phyloP scores from a whole-genome alignment of 1,140 invertebrate genomes.

The Ylistrum balloti region DNA sequence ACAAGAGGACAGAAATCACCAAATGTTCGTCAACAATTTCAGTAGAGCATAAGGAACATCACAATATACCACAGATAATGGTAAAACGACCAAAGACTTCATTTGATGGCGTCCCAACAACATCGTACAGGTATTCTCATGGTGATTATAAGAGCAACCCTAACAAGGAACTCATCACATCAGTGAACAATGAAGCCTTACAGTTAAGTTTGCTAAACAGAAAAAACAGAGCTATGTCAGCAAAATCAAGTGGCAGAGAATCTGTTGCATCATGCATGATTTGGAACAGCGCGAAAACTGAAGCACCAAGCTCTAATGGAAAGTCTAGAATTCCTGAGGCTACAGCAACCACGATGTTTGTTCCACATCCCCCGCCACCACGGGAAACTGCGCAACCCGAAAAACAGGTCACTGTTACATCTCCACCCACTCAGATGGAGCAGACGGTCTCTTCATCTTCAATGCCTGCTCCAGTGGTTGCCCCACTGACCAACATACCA shows the following conservation, averaged over 20 bases:
- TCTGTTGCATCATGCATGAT: conserved; percentile 77
- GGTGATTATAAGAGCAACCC: conserved; percentile 66
- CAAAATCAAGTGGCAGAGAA: conserved; percentile 66
- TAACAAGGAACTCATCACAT: conserved; percentile 71
- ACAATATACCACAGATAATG: conserved; percentile 66
- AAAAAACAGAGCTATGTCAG: conserved; percentile 70
- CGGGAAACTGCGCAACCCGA: conserved; percentile 42
- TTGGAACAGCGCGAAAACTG: conserved; percentile 67
- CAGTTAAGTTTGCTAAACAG: conserved; percentile 70
- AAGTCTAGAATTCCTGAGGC: conserved; percentile 51
- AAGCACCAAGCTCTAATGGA: conserved; percentile 45
- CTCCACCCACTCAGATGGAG: conserved; percentile 41
- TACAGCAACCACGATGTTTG: conserved; percentile 56
- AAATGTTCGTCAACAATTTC: conserved; percentile 15
- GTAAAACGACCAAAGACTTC: conserved; percentile 75
- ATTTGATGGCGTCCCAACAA: conserved; percentile 75
- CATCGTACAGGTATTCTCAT: conserved; percentile 78
- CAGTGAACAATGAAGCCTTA: conserved; percentile 74
- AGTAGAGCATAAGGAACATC: conserved; percentile 25
- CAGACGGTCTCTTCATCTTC: conserved; percentile 48
- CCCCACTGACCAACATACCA: background rate
- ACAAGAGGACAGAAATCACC: conserved; percentile 37
- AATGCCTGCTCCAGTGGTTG: background rate
- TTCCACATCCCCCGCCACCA: conserved; percentile 59
- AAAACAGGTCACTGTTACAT: conserved; percentile 20